Conservation (phyloP, 2,888 invertebrate species). For the Hypolimnas misippus region DNA sequence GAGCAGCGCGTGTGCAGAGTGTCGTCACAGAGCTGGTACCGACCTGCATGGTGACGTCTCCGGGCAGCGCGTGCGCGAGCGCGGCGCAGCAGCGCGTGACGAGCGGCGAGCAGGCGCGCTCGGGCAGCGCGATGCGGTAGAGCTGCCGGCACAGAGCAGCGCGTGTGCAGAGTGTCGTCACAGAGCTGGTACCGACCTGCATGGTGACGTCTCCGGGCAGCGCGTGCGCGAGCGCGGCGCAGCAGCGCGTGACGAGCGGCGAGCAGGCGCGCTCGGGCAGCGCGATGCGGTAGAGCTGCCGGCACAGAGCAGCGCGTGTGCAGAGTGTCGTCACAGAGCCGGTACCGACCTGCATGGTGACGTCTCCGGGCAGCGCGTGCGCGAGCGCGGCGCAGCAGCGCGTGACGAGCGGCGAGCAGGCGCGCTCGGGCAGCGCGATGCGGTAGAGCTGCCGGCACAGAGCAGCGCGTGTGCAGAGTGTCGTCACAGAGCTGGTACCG, state of each 20-base stretch:
- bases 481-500: constrained; percentile 56
- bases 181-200: constrained; percentile 67
- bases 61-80: constrained; percentile 88
- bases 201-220: constrained; percentile 90
- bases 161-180: constrained; percentile 87
- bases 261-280: constrained; percentile 87
- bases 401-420: constrained; percentile 85
- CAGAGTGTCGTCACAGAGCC: constrained; percentile 83
- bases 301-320: constrained; percentile 89
- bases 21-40: constrained; percentile 92
- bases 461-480: constrained; percentile 90
- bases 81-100: no score
- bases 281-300: constrained; percentile 89
- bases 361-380: constrained; percentile 89
- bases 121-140: constrained; percentile 90
- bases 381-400: no score
- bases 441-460: constrained; percentile 90
- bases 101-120: constrained; percentile 84
- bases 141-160: constrained; percentile 89
- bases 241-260: no score
- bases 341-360: constrained; percentile 86
- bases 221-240: constrained; percentile 87
- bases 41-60: constrained; percentile 84
- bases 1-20: constrained; percentile 89
- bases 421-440: constrained; percentile 88